Base-by-base conservation (phyloP, 2,797 vertebrate species). In the Enteromius anoplus region DNA sequence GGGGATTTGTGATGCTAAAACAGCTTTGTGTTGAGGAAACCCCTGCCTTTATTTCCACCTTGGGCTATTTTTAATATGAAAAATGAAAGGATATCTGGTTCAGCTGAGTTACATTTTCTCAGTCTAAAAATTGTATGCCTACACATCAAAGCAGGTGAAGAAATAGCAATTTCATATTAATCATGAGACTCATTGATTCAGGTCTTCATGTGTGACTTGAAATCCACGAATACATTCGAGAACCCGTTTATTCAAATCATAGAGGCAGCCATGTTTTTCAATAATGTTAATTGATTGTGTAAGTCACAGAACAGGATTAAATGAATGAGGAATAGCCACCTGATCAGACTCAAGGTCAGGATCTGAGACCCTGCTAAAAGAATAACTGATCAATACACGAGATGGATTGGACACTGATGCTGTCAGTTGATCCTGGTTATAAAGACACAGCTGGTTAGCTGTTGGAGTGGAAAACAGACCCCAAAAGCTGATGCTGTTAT, bases 351-450 rank as follows among this genome's bases (percentile, higher is more conserved):
- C 89, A 93, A 92, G 90, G 91, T 93, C 90, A 91, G 72, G 42
- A 71, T 76, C 55, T 78, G 34, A 65, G 78, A 81, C 84, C 32
- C n/a, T 83, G 72, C 72, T 75, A 26, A 86, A 87, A 86, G 69
- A 87, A 90, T 85, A 84, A 80, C 84, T 85, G 87, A 92, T 93
- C 92, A 87, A 92, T 93, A 91, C 84, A 3, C n/a, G 80, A 84
- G 88, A 91, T 87, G 32, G 91, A 92, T 91, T 85, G 7, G 37
- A 9, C 29, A 51, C 80, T 87, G 84, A 88, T 85, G 85, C 85
- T 88, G 9, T 64, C 84, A 53, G 80, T 75, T 75, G 60, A 51
- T 19, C 6, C 62, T 51, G 60, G 26, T 37, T 64, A 19, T 47
- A 64, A 49, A 68, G 60, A 40, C 37, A 51, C 58, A 66, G 64